phyloP scores from a whole-genome alignment of 2,888 invertebrate species.

The Pristionchus fissidentatus region DNA sequence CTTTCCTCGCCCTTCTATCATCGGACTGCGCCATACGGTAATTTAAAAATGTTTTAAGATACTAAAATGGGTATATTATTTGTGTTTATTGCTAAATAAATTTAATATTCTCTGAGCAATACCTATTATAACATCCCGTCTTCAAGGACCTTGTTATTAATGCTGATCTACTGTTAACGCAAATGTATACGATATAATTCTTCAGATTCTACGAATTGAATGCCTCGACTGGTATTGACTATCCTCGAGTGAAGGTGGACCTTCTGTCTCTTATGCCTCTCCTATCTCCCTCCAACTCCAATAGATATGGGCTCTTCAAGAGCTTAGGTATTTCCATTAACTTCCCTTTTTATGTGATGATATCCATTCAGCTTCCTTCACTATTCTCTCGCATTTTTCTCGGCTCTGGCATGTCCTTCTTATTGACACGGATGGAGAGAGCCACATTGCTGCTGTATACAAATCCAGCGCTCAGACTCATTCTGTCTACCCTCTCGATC shows the following conservation, averaged over 20 bases:
- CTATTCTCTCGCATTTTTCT: not conserved
- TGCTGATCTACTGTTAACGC: no score
- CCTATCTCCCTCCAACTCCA: not conserved
- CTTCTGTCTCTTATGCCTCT: conserved; percentile 16
- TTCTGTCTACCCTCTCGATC: conserved; percentile 13
- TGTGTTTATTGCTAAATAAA: no score
- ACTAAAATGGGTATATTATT: no score
- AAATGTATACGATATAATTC: no score
- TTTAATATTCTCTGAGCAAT: no score
- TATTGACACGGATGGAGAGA: conserved; percentile 26
- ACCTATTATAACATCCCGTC: no score
- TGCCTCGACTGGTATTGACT: not conserved
- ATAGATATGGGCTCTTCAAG: conserved; percentile 35
- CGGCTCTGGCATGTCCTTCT: conserved; percentile 29
- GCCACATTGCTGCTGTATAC: not conserved
- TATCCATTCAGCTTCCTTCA: not conserved
- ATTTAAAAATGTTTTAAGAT: no score
- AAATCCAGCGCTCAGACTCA: not conserved
- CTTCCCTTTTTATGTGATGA: not conserved
- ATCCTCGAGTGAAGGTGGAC: conserved; percentile 30
- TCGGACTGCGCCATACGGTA: conserved; percentile 38
- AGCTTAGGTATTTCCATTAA: conserved; percentile 4
- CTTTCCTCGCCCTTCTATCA: conserved; percentile 7
- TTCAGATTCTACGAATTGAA: conserved; percentile 37
- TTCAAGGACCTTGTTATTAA: no score